Base-by-base conservation (phyloP, 2,797 vertebrate genomes). In the Sylvilagus floridanus region DNA sequence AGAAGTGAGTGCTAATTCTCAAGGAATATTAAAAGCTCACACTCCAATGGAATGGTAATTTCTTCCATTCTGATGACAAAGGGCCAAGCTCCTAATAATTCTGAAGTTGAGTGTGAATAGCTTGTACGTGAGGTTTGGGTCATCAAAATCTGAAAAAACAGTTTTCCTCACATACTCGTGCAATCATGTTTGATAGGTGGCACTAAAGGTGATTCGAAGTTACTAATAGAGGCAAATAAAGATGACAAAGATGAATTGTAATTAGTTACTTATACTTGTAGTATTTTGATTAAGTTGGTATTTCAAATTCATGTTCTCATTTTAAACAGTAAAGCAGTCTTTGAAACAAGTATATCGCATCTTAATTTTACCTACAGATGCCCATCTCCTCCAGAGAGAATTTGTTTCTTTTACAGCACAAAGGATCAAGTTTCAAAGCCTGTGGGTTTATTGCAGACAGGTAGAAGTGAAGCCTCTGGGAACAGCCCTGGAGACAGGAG, bases 261-360 rank as follows among this genome's bases (percentile, higher is more conserved):
- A 75, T 68, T 72, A 87, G 16, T 92, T 87, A 19, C 7, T 81
- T 60, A 21, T n/a, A 50, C 5, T 54, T 54, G 32, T 35, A 14
- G 14, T 37, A 77, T 65, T 12, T 24, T 88, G 54, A 22, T 57
- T 72, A 32, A 72, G 62, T 72, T 28, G n/a, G 62, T 42, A 62
- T 85, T 79, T 94, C 63, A 79, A 79, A 47, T 79, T 30, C 47
- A 83, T 32, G 32, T 69, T 60, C 35, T 84, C 71, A 82, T 50
- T n/a, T 32, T 75, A 10, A 32, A 65, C 66, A 72, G 52, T 37
- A 85, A 65, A 86, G 66, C 2, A 42, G 17, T 22, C 60, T 81
- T 69, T 65, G 37, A 78, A 52, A 47, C 0, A 4, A 72, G 69
- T 24, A 37, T 19, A 22, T 75, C 52, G 50, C 47, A 47, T 12